Percentiles rank a stretch among this genome's conserved stretches.
phyloP scores from a whole-genome alignment of 92 coral and sea anemone species.

The Epizoanthus stellaris region DNA sequence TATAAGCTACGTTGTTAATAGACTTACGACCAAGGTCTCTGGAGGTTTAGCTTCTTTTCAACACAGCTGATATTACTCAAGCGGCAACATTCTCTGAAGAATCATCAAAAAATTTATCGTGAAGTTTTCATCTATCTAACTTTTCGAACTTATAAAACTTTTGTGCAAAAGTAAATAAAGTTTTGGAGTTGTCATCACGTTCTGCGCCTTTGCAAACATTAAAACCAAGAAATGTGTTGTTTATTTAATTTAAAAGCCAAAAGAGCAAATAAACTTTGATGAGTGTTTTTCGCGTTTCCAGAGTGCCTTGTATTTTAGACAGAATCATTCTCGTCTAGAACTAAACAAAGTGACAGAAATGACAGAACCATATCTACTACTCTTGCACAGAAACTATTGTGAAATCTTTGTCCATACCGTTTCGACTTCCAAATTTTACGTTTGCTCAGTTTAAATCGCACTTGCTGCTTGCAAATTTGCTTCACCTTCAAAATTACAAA shows the following conservation, averaged over 20 bases:
- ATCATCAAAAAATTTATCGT: no score
- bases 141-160: not conserved
- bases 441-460: not conserved
- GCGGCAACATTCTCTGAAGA: no score
- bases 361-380: not conserved
- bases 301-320: conserved; percentile 13
- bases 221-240: conserved; percentile 17
- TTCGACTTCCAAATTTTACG: not conserved
- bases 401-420: not conserved
- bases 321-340: not conserved
- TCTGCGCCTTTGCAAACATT: conserved; percentile 2
- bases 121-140: not conserved
- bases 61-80: no score
- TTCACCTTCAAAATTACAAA: not conserved
- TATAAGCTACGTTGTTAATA: no score
- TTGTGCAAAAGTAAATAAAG: not conserved
- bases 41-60: no score
- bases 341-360: not conserved
- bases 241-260: conserved; percentile 10
- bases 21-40: no score
- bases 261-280: conserved; percentile 2
- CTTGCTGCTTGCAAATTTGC: not conserved
- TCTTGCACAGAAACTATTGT: not conserved
- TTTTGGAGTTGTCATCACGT: not conserved
- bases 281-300: not conserved